Percentiles rank a stretch among this genome's conserved stretches.
Evolutionary conservation across 1,140 invertebrate species (phyloP).

Genomic region (Sinonovacula constricta): DNA sequence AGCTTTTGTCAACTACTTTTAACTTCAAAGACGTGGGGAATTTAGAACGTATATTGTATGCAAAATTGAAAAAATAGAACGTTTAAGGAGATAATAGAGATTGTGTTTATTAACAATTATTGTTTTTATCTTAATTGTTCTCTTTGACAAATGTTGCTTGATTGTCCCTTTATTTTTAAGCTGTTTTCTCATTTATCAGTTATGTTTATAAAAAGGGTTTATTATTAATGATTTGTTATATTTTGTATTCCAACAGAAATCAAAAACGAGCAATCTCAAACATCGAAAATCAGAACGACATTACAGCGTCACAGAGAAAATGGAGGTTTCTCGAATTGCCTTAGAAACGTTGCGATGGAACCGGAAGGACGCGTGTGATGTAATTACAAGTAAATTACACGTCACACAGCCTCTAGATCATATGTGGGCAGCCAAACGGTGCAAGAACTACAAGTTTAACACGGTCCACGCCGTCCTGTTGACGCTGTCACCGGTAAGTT

Average conservation of each 20-base stretch:
- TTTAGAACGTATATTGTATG: no score
- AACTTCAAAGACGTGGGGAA: no score
- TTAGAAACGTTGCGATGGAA: conserved; percentile 94
- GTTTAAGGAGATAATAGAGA: no score
- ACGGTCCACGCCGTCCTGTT: conserved; percentile 92
- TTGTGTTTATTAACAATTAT: no score
- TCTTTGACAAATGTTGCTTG: no score
- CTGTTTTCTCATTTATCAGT: no score
- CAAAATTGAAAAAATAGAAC: no score
- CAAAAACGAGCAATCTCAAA: conserved; percentile 28
- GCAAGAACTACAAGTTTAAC: conserved; percentile 91
- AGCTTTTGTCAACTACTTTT: no score
- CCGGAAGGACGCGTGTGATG: conserved; percentile 92
- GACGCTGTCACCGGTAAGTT: conserved; percentile 80
- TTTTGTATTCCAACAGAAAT: conserved; percentile 53
- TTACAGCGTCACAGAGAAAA: conserved; percentile 64
- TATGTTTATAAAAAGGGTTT: no score
- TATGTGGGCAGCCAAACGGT: conserved; percentile 86
- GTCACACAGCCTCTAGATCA: conserved; percentile 93
- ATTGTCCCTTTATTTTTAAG: no score
- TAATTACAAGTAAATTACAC: conserved; percentile 90
- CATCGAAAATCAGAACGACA: conserved; percentile 15
- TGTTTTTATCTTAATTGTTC: no score
- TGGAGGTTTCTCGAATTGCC: conserved; percentile 81
- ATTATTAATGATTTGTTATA: not conserved